These are phyloP conservation scores for Eulemur albifrons DNA, from an alignment of 2,797 vertebrate species.

Conservation along the genomic window DNA sequence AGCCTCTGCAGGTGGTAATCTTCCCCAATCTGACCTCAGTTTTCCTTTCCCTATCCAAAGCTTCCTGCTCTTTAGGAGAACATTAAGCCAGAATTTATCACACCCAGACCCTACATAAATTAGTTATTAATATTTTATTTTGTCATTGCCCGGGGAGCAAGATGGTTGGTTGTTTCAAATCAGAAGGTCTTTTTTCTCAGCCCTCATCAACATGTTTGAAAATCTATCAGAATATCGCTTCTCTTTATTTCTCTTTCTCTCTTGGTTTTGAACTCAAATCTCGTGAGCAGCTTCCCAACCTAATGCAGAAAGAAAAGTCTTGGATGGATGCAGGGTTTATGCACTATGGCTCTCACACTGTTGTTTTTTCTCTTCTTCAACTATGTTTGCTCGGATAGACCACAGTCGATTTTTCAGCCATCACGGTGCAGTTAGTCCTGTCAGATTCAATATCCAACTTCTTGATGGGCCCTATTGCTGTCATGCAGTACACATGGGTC, in stretches of 20 bases:
- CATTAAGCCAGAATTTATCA: slow-evolving; percentile 29
- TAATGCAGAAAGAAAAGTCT: not conserved
- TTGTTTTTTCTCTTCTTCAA: not conserved
- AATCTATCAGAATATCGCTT: not conserved
- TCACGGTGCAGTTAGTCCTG: not conserved
- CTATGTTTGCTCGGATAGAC: not conserved
- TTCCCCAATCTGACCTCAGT: slow-evolving; percentile 34
- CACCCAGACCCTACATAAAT: not conserved
- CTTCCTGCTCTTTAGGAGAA: slow-evolving; percentile 47
- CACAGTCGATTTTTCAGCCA: not conserved
- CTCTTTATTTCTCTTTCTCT: not conserved
- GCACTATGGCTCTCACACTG: not conserved
- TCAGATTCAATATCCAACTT: not conserved
- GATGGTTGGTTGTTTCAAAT: slow-evolving; percentile 18
- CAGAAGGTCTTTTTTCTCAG: not conserved
- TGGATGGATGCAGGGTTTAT: not conserved
- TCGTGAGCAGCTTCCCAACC: not conserved
- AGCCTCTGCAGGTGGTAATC: slow-evolving; percentile 59
- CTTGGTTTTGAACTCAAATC: not conserved
- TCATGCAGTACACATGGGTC: not conserved
- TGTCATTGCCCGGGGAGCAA: not conserved
- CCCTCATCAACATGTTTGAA: not conserved
- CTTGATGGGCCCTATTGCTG: not conserved
- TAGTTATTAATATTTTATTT: not conserved
- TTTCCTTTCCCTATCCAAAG: slow-evolving; percentile 54